Conservation (phyloP, 1,140 invertebrate species). For the Achatina immaculata region DNA sequence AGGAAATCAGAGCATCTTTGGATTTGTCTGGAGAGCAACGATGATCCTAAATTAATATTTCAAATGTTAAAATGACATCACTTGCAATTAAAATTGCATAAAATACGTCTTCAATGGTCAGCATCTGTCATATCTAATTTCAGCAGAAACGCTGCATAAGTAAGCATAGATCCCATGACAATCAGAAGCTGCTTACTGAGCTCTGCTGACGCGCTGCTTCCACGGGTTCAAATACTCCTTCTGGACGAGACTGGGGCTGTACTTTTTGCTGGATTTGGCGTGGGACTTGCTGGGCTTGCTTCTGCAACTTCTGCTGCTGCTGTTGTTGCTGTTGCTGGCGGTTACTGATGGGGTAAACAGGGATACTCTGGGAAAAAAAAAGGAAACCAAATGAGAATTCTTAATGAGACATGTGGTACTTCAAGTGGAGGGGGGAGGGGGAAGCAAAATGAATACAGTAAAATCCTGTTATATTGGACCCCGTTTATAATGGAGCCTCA, state of each 20-base stretch:
- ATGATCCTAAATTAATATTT: too few species aligned
- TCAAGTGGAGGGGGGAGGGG: background rate
- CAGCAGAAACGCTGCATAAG: too few species aligned
- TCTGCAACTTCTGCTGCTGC: conserved; percentile 27
- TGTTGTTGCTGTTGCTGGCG: conserved; percentile 24
- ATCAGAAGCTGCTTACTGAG: conserved; percentile 28
- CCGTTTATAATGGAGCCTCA: too few species aligned
- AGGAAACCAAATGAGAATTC: background rate
- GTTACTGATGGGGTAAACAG: conserved; percentile 25
- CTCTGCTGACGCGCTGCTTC: conserved; percentile 30
- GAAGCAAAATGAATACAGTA: background rate
- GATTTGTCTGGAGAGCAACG: too few species aligned
- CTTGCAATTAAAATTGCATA: too few species aligned
- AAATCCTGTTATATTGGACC: too few species aligned
- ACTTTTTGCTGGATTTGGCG: conserved; percentile 34
- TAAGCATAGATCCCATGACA: too few species aligned
- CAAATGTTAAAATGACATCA: too few species aligned
- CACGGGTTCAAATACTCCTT: conserved; percentile 50
- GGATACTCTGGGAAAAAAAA: conserved; percentile 36
- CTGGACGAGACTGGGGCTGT: conserved; percentile 26
- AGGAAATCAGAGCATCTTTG: too few species aligned
- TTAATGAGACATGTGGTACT: background rate
- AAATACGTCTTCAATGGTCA: too few species aligned
- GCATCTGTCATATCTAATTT: too few species aligned
- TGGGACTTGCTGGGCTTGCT: conserved; percentile 26